Evolutionary conservation across 2,888 invertebrate species (phyloP).

Genomic region (Drosophila limbata): DNA sequence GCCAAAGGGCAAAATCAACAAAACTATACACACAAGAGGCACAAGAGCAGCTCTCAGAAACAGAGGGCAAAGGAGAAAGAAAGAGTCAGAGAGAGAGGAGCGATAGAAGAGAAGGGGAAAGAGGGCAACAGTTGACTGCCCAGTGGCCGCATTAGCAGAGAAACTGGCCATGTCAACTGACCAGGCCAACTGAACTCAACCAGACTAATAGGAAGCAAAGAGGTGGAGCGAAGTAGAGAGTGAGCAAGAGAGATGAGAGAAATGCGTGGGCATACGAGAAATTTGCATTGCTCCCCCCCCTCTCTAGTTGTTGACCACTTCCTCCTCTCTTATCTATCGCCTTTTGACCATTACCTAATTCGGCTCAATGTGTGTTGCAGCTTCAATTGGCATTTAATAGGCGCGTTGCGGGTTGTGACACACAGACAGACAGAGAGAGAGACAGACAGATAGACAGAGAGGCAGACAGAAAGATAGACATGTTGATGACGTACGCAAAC

Average conservation of each 20-base stretch:
- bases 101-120: background rate
- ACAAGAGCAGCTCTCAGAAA: conserved; percentile 1
- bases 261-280: conserved; percentile 18
- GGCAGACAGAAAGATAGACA: conserved; percentile 1
- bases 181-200: conserved; percentile 58
- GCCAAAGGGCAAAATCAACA: conserved; percentile 79
- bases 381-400: conserved; percentile 69
- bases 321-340: background rate
- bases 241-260: background rate
- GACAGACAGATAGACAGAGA: conserved; percentile 3
- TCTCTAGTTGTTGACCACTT: background rate
- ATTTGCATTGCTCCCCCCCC: conserved; percentile 38
- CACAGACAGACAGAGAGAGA: conserved; percentile 10
- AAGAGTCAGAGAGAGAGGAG: background rate
- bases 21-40: conserved; percentile 51
- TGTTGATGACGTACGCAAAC: conserved; percentile 47
- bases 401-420: conserved; percentile 45
- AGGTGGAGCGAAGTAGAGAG: background rate
- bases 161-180: conserved; percentile 61
- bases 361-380: conserved; percentile 31
- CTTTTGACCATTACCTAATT: conserved; percentile 38
- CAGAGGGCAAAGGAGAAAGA: background rate
- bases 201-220: conserved; percentile 57
- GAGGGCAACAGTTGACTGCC: conserved; percentile 43
- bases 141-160: conserved; percentile 67